These are phyloP conservation scores for Neosilurus hyrtlii DNA, from an alignment of 2,797 vertebrate species.

Conservation along the genomic window DNA sequence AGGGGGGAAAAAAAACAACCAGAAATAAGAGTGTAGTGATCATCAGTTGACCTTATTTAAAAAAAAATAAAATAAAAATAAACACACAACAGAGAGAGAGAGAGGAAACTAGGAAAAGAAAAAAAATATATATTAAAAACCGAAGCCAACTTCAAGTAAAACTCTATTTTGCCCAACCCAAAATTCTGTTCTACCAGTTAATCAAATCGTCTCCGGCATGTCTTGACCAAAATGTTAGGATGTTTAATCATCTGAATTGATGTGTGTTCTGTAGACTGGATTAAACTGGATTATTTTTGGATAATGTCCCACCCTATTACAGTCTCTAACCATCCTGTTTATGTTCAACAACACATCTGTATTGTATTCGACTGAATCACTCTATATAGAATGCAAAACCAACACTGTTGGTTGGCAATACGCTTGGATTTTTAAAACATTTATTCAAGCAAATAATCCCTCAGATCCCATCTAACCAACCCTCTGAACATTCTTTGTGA, in stretches of 20 bases:
- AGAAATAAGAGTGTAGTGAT: not conserved
- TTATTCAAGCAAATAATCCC: not conserved
- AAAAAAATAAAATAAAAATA: conserved; percentile 8
- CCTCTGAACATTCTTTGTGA: conserved; percentile 23
- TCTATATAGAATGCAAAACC: too few relatives aligned
- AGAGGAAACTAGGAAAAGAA: not conserved
- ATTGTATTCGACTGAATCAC: too few relatives aligned
- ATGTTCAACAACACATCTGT: not conserved
- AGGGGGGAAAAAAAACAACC: conserved; percentile 34
- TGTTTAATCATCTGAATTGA: not conserved
- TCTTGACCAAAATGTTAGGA: not conserved
- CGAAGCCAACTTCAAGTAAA: too few relatives aligned
- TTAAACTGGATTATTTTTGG: not conserved
- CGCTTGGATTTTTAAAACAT: not conserved
- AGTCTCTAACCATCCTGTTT: not conserved
- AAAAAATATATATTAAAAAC: not conserved
- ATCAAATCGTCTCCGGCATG: not conserved
- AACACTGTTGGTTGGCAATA: not conserved
- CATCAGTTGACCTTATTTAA: not conserved
- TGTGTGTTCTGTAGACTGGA: not conserved
- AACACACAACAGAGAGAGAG: too few relatives aligned
- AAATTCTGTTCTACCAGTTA: conserved; percentile 5
- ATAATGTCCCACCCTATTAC: not conserved
- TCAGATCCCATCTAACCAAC: not conserved
- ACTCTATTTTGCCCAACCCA: not conserved